Base-by-base conservation (phyloP, 2,113 vertebrate genomes). In the Bombycilla garrulus region DNA sequence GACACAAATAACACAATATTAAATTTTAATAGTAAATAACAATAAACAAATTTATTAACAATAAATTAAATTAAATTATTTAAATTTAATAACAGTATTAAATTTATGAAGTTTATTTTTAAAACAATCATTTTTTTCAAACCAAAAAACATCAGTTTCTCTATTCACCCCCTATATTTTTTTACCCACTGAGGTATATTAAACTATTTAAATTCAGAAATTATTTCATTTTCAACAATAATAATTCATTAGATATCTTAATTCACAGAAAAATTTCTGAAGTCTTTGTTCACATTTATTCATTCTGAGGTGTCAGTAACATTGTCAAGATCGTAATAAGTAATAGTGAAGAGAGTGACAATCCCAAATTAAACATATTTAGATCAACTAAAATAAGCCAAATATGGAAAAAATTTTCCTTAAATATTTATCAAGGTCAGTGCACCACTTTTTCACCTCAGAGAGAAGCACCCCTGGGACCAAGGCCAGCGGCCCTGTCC, bases 111-210 rank as follows among this genome's bases (percentile, higher is more conserved):
- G 3, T 3, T 42, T 24, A 22, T 38, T 70, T 73, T 67, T 23
- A 24, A 35, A 54, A 51, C 29, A 23, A 40, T 15, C 23, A 9
- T 22, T 53, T 62, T 53, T 62, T 25, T 62, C 26, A 67, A 83
- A 45, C 1, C 1, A 47, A 35, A 78, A 25, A 42, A 70, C 4
- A 31, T 10, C 5, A 15, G 3, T 58, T 77, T 60, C 14, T 89
- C 8, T 73, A 4, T 69, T 81, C 2, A 44, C 36, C 1, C 1
- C 1, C 51, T 0, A 0, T 48, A 10, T 57, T 17, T 54, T 38
- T 67, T 70, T 44, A 73, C 3, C 14, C 9, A 47, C 2, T 10
- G 62, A 33, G 18, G 7, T 72, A 45, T 33, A 29, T 18, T 35
- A 60, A 56, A 47, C 3, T 51, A 18, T 25, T 92, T 85, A 0